Conservation (phyloP, 2,113 vertebrate genomes). For the Tenrec ecaudatus region DNA sequence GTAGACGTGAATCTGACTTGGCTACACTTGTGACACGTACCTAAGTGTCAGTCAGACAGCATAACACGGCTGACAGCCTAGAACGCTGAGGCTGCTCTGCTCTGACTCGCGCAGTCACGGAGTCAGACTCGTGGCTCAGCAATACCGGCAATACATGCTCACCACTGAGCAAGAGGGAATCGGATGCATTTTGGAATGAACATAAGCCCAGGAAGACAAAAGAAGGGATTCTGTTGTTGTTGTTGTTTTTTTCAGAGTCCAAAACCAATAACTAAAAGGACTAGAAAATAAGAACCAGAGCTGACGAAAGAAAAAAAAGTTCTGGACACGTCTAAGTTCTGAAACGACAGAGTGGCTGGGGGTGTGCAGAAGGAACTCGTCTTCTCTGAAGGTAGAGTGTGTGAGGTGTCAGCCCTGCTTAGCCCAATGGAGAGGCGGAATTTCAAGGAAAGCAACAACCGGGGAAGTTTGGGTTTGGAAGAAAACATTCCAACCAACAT, state of each 20-base stretch:
- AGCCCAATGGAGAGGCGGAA: background rate
- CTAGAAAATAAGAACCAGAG: constrained; percentile 13
- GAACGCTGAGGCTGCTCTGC: too few species aligned
- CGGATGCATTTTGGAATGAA: constrained; percentile 10
- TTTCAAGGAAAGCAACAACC: background rate
- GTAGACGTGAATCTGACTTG: too few species aligned
- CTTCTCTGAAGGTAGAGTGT: background rate
- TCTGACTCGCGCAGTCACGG: too few species aligned
- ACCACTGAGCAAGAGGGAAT: constrained; percentile 28
- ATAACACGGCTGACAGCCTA: too few species aligned
- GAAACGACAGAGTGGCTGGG: constrained; percentile 8
- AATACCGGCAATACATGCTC: background rate
- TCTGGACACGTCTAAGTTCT: background rate
- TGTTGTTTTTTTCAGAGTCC: too few species aligned
- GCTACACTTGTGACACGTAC: too few species aligned
- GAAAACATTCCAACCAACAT: background rate
- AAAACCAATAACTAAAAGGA: background rate
- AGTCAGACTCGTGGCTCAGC: too few species aligned
- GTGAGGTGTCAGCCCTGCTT: background rate
- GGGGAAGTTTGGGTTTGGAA: background rate
- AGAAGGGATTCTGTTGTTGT: background rate
- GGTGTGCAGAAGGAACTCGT: background rate
- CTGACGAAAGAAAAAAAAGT: background rate
- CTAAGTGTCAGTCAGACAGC: too few species aligned
- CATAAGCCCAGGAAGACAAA: constrained; percentile 5